These are phyloP conservation scores for Kradibia gibbosae DNA, from an alignment of 1,140 invertebrate species.

Conservation along the genomic window DNA sequence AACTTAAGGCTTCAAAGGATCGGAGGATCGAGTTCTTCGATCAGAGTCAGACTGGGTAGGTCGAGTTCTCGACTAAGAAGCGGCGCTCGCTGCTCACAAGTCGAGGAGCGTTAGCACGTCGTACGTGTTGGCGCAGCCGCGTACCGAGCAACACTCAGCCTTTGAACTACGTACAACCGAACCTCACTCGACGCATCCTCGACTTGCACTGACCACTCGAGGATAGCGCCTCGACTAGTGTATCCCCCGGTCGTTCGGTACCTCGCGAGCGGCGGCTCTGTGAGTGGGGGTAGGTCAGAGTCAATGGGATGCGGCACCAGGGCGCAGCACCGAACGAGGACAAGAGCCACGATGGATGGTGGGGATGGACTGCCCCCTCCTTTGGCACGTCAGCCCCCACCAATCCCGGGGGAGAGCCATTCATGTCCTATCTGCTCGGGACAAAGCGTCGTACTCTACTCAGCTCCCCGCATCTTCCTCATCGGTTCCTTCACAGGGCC, in stretches of 20 bases:
- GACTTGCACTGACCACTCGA: slow-evolving; percentile 61
- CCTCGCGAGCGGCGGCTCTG: neutral
- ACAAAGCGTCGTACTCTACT: too few species aligned
- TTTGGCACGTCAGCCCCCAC: neutral
- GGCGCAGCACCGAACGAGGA: slow-evolving; percentile 56
- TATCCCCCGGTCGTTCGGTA: slow-evolving; percentile 44
- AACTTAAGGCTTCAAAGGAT: too few species aligned
- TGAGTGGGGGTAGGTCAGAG: slow-evolving; percentile 26
- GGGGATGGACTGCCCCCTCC: neutral
- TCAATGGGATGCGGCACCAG: slow-evolving; percentile 30
- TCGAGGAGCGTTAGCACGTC: neutral
- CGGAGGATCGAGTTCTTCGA: too few species aligned
- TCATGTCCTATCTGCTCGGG: slow-evolving; percentile 26
- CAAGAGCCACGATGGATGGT: neutral
- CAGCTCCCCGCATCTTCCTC: neutral
- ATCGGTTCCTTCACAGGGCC: neutral
- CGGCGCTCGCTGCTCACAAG: neutral
- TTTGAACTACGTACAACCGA: neutral
- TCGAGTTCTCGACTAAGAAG: too few species aligned
- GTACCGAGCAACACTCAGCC: neutral
- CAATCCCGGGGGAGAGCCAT: neutral
- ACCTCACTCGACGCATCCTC: slow-evolving; percentile 58
- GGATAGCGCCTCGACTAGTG: slow-evolving; percentile 52
- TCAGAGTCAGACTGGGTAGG: too few species aligned
- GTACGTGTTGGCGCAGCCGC: neutral